Evolutionary conservation across 2,797 vertebrate genomes (phyloP), one percentile per base, ranked within the genome.

Genomic region (Mycteria americana): DNA sequence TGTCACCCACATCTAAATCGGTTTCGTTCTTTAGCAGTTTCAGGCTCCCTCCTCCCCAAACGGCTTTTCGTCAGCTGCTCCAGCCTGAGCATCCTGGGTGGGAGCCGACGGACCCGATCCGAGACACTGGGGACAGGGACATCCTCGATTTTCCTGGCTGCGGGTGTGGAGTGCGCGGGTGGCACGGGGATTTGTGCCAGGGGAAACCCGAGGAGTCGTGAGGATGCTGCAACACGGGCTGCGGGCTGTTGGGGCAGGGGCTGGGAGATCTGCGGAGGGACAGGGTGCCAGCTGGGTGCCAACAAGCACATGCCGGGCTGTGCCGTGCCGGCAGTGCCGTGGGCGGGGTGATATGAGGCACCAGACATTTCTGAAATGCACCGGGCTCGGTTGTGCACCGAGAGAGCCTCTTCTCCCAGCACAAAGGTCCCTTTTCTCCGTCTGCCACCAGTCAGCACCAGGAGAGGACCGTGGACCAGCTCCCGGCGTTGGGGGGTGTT

Each of bases 361-460:
- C 22, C 6, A 33, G 37, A 41, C 11, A 14, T 30, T 43, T 63
- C 50, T 43, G 68, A 51, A 62, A n/a, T 0, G 25, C 21, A 16
- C 33, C 0, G 2, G 23, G 22, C 63, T 70, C 2, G 1, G 39
- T n/a, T 1, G 0, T 4, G 59, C 12, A 6, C 37, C 4, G 1
- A 3, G 7, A 37, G 54, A 76, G 35, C 37, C 85, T 41, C 65
- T 15, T 10, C 6, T n/a, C 31, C 76, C 84, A 23, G 43, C 2
- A 5, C 15, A 3, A 3, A 35, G 11, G 19, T 62, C 22, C 39
- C 21, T 15, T 35, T 18, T 45, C 50, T 78, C 50, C 74, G 13
- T 5, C 57, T 33, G 45, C 54, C 48, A 1, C 76, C 2, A 24
- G 6, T 2, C 6, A 16, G 31, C 67, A 86, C 62, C 51, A 12